phyloP scores from a whole-genome alignment of 2,888 invertebrate species.

The Chrysodeixis includens region DNA sequence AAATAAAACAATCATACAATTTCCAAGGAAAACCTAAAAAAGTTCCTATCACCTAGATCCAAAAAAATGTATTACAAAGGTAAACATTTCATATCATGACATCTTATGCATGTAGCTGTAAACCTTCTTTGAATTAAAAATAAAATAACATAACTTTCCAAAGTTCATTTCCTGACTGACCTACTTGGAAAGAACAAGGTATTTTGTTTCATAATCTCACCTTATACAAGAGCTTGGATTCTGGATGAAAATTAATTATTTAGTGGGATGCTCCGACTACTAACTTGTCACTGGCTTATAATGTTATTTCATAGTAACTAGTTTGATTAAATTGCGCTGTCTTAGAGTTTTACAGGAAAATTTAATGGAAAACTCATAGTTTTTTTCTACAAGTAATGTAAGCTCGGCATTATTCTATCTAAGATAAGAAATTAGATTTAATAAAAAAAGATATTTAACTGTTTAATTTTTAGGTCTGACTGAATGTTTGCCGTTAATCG shows the following conservation, averaged over 20 bases:
- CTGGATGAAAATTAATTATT: slow-evolving; percentile 32
- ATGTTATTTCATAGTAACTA: neutral
- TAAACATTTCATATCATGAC: neutral
- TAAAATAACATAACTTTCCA: slow-evolving; percentile 1
- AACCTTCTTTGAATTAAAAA: neutral
- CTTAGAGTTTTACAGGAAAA: neutral
- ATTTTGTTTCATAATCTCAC: slow-evolving; percentile 33
- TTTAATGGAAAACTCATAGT: no score
- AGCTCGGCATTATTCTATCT: no score
- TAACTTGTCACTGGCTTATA: slow-evolving; percentile 19
- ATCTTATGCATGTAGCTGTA: neutral
- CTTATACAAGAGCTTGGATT: slow-evolving; percentile 17
- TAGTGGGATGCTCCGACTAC: slow-evolving; percentile 11
- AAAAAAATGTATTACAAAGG: no score
- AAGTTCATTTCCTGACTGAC: slow-evolving; percentile 38
- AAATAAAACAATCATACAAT: no score
- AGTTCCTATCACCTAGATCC: no score
- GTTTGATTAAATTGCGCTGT: neutral
- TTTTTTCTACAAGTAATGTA: no score
- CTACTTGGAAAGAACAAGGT: slow-evolving; percentile 28
- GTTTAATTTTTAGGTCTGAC: no score
- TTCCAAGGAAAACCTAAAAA: no score
- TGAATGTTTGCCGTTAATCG: no score
- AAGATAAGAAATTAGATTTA: no score
- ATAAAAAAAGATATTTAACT: no score